phyloP scores from a whole-genome alignment of 1,140 invertebrate genomes.

The Diabrotica virgifera region DNA sequence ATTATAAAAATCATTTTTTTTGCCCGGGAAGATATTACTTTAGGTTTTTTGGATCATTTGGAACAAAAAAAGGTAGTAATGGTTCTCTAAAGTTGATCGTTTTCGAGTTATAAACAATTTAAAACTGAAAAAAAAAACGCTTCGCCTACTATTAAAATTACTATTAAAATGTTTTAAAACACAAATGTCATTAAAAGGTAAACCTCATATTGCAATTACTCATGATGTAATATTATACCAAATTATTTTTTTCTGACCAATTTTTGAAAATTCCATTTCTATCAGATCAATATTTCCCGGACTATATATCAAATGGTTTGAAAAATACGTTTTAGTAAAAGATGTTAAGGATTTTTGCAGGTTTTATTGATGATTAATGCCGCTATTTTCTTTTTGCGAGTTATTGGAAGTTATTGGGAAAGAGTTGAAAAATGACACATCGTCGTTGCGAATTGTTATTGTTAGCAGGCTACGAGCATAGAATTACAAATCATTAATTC shows the following conservation, averaged over 20 bases:
- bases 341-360: background rate
- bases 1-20: too few relatives aligned
- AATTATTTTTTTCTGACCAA: background rate
- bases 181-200: too few relatives aligned
- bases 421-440: background rate
- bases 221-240: background rate
- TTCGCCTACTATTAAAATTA: too few relatives aligned
- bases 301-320: background rate
- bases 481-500: background rate
- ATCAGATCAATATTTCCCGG: background rate
- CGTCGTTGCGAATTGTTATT: background rate
- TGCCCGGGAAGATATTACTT: too few relatives aligned
- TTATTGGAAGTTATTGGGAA: background rate
- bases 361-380: constrained; percentile 3
- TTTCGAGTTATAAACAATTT: too few relatives aligned
- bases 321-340: constrained; percentile 3
- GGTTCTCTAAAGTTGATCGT: too few relatives aligned
- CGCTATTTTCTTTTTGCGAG: background rate
- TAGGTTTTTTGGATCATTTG: too few relatives aligned
- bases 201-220: too few relatives aligned
- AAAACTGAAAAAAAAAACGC: too few relatives aligned
- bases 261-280: background rate
- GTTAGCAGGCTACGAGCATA: background rate
- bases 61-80: too few relatives aligned
- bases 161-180: too few relatives aligned